Evolutionary conservation across 2,113 vertebrate species (phyloP), one percentile per base, ranked within the genome.

Genomic region (Stegostoma tigrinum): DNA sequence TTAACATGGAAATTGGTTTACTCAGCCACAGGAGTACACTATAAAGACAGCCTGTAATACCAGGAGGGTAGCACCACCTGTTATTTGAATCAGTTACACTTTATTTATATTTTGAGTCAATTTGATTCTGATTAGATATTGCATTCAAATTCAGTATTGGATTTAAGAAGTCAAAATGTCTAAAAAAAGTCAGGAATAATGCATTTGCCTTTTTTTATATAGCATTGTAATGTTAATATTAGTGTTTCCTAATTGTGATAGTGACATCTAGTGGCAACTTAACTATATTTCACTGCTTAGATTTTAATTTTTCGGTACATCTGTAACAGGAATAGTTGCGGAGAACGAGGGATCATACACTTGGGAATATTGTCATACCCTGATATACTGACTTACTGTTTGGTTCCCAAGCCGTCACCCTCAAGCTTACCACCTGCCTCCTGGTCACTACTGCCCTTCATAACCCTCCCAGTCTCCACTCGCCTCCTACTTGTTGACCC

Each of bases 1-100:
- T 67, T 94, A 66, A 94, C 61, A 38, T 94, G 38, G 91, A 52
- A 94, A 68, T 66, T 42, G n/a, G 67, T 68, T 94, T 94, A 68
- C n/a, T 94, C 30, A 68, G 61, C 64, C 10, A n/a, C 67, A 5
- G 42, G 91, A 19, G 23, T 93, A 93, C 34, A 93, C 10, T 2
- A 93, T 68, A 94, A 90, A 90, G 48, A 90, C 14, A 15, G 30
- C 14, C 17, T 90, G 87, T 61, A 61, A 34, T 64, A 55, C 30
- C 87, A 90, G 52, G 86, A 64, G 34, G 24, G 52, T 64, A 55
- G 27, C 30, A 90, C 19, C 52, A 42, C 17, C 80, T 21, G 38
- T 45, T 45, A 23, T 83, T 83, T 4, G 80, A 17, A 0, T 89
- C 27, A 3, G 10, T 30, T 89, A 27, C 27, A 0, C 72, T 55